Conservation (phyloP, 2,888 invertebrate species). For the Diloba caeruleocephala region DNA sequence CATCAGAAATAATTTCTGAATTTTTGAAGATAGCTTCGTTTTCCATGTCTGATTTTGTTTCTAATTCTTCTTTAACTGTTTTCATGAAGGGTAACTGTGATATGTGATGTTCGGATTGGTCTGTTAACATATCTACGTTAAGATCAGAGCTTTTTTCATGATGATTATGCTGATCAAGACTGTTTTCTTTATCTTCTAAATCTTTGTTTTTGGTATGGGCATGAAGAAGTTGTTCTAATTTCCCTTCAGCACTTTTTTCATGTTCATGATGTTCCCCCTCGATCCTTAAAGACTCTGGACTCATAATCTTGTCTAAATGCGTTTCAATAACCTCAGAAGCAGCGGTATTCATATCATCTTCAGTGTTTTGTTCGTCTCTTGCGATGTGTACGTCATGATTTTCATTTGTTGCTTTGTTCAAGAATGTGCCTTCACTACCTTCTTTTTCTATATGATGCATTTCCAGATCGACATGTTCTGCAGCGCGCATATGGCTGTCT, state of each 20-base stretch:
- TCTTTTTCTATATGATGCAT: conserved; percentile 15
- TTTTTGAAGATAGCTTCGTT: conserved; percentile 26
- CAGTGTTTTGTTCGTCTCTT: conserved; percentile 15
- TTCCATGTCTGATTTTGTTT: conserved; percentile 27
- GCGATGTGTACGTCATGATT: conserved; percentile 10
- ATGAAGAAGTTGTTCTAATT: conserved; percentile 8
- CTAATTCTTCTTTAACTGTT: conserved; percentile 29
- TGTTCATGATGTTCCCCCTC: conserved; percentile 34
- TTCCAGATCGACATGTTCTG: conserved; percentile 26
- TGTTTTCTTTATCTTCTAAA: conserved; percentile 7
- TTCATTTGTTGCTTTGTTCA: conserved; percentile 8
- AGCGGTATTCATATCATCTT: conserved; percentile 55
- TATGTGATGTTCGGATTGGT: conserved; percentile 19
- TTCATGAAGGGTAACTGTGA: conserved; percentile 25
- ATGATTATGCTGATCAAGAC: conserved; percentile 6
- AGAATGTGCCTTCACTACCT: not conserved
- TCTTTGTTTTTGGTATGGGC: conserved; percentile 5
- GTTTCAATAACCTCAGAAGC: conserved; percentile 56
- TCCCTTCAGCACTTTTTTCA: conserved; percentile 16
- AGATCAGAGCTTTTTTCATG: conserved; percentile 21
- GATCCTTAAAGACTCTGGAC: conserved; percentile 33
- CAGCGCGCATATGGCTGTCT: conserved; percentile 33
- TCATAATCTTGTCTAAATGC: conserved; percentile 43
- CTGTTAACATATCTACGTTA: conserved; percentile 10
- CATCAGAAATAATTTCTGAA: conserved; percentile 16